A percentile compares a stretch with the other conserved stretches of the same genome.
Evolutionary conservation across 1,140 invertebrate genomes (phyloP).

Genomic region (Palaemon carinicauda): DNA sequence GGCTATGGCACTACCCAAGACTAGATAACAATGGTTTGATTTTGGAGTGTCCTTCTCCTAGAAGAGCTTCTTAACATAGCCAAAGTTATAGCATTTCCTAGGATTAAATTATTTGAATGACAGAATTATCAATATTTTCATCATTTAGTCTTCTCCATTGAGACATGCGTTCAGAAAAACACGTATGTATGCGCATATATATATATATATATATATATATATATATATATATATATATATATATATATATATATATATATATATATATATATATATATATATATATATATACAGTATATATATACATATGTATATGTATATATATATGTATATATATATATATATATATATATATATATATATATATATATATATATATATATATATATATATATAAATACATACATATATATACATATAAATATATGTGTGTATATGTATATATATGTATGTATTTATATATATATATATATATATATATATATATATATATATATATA

Average conservation of each 20-base stretch:
- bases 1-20: too few relatives aligned
- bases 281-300: too few relatives aligned
- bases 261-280: conserved; percentile 5
- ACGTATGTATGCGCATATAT: background rate
- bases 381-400: conserved; percentile 13
- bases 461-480: conserved; percentile 16
- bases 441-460: conserved; percentile 6
- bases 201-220: conserved; percentile 16
- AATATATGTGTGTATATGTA: background rate
- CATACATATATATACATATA: conserved; percentile 10
- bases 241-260: conserved; percentile 13
- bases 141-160: too few relatives aligned
- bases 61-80: too few relatives aligned
- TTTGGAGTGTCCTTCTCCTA: too few relatives aligned
- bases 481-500: conserved; percentile 16
- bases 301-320: conserved; percentile 7
- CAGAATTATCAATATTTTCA: too few relatives aligned
- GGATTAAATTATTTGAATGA: too few relatives aligned
- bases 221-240: conserved; percentile 5
- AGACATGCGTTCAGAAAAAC: background rate
- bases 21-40: too few relatives aligned
- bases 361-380: conserved; percentile 16
- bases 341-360: conserved; percentile 19
- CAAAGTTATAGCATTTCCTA: too few relatives aligned
- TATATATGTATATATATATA: conserved; percentile 16